Conservation (phyloP, 2,888 invertebrate genomes). For the Drosophila kokeensis region DNA sequence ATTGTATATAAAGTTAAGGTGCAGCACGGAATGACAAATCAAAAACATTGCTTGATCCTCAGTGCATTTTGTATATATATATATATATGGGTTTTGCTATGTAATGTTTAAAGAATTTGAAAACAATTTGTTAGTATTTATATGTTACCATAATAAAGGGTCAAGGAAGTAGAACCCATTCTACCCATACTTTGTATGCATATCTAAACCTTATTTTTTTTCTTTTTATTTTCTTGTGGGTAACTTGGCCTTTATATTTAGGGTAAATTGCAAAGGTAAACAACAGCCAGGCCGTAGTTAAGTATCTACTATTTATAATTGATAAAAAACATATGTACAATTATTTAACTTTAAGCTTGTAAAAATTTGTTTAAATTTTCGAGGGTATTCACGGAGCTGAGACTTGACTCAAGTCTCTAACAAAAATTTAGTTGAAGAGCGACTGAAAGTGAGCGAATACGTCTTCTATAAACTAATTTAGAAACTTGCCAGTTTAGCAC, state of each 20-base stretch:
- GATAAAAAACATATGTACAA: conserved; percentile 70
- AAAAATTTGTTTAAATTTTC: conserved; percentile 46
- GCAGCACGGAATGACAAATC: conserved; percentile 57
- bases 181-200: conserved; percentile 70
- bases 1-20: conserved; percentile 45
- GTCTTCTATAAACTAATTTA: background rate
- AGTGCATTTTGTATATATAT: conserved; percentile 38
- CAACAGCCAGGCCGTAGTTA: conserved; percentile 72
- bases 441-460: background rate
- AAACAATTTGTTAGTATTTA: conserved; percentile 41
- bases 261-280: conserved; percentile 46
- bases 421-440: background rate
- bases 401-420: background rate
- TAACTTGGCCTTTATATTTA: conserved; percentile 32
- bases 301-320: conserved; percentile 51
- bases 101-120: conserved; percentile 27
- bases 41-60: conserved; percentile 35
- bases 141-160: conserved; percentile 26
- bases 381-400: conserved; percentile 23
- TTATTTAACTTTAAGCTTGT: conserved; percentile 59
- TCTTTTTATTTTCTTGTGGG: conserved; percentile 21
- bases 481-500: conserved; percentile 6
- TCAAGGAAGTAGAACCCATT: conserved; percentile 26
- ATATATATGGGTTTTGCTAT: conserved; percentile 6
- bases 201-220: conserved; percentile 25